These are phyloP conservation scores for Leptinotarsa juncta DNA, from an alignment of 2,888 invertebrate genomes.

Conservation along the genomic window DNA sequence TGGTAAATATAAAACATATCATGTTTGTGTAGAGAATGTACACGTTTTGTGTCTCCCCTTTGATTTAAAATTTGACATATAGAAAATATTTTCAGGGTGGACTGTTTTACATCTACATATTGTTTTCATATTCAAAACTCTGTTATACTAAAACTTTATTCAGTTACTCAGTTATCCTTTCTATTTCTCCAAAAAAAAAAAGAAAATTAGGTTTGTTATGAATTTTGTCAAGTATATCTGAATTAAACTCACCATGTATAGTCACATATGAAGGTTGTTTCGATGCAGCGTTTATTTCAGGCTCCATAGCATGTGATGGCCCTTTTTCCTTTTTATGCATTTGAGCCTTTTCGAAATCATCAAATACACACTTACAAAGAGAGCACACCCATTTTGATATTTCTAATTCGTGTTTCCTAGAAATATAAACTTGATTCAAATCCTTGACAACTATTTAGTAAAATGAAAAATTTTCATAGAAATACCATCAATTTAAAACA, in stretches of 20 bases:
- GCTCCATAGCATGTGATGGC: slow-evolving; percentile 29
- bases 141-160: too few species aligned
- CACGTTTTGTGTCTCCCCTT: too few species aligned
- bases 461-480: too few species aligned
- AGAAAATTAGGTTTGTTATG: background rate
- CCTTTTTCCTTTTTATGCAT: slow-evolving; percentile 32
- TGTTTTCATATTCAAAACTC: too few species aligned
- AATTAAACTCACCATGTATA: slow-evolving; percentile 36
- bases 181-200: background rate
- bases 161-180: too few species aligned
- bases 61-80: too few species aligned
- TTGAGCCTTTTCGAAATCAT: slow-evolving; percentile 32
- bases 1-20: too few species aligned
- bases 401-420: slow-evolving; percentile 39
- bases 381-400: slow-evolving; percentile 35
- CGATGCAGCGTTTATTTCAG: slow-evolving; percentile 34
- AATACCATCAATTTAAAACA: too few species aligned
- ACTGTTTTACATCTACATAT: too few species aligned
- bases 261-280: slow-evolving; percentile 43
- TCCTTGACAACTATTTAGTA: too few species aligned
- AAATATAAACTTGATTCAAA: slow-evolving; percentile 11
- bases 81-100: too few species aligned
- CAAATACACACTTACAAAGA: slow-evolving; percentile 25
- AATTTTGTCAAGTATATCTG: background rate
- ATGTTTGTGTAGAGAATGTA: too few species aligned